Conservation (phyloP, 2,797 vertebrate genomes). For the Siniperca scherzeri region DNA sequence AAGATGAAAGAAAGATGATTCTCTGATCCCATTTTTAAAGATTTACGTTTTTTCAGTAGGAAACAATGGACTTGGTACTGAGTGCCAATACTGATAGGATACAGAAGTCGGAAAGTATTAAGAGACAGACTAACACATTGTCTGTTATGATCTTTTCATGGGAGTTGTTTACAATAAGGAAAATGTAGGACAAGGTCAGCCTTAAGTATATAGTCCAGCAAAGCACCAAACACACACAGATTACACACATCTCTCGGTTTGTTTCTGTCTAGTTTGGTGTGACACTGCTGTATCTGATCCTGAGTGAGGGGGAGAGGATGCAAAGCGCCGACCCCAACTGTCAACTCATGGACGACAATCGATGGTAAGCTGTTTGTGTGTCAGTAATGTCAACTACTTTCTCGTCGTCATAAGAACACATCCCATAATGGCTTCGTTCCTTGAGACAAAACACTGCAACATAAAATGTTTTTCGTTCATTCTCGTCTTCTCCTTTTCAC, state of each 20-base stretch:
- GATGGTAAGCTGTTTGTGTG: conserved; percentile 85
- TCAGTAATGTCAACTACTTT: background rate
- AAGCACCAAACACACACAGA: background rate
- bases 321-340: conserved; percentile 89
- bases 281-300: conserved; percentile 92
- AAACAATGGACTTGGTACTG: no score
- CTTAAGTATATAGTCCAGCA: background rate
- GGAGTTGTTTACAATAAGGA: background rate
- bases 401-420: no score
- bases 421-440: background rate
- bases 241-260: conserved; percentile 4
- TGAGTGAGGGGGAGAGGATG: conserved; percentile 95
- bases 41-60: background rate
- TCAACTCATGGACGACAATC: conserved; percentile 92
- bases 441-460: background rate
- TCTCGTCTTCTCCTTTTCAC: background rate
- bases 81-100: no score
- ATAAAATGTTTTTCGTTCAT: background rate
- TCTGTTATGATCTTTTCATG: background rate
- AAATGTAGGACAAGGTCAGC: background rate
- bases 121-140: background rate
- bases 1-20: background rate
- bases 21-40: background rate
- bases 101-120: no score
- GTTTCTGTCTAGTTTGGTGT: conserved; percentile 89